These are phyloP conservation scores for Echinops telfairi DNA, from an alignment of 2,113 vertebrate genomes.

Conservation along the genomic window DNA sequence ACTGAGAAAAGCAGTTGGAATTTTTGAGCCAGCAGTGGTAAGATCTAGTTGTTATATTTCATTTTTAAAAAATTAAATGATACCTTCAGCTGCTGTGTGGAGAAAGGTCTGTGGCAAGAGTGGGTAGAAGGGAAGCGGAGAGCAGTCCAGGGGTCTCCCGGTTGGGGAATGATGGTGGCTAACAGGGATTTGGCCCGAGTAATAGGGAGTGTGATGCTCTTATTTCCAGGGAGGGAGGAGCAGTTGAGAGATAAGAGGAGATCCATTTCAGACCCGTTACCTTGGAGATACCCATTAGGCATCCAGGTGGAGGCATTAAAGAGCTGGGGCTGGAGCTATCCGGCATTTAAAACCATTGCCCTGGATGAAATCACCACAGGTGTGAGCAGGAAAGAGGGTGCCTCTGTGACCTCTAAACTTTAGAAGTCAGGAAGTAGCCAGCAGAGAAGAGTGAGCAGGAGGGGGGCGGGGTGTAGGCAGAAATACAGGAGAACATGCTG, in stretches of 20 bases:
- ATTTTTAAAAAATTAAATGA: background rate
- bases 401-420: background rate
- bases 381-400: background rate
- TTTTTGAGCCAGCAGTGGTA: background rate
- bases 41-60: background rate
- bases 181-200: background rate
- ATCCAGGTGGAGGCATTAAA: slow-evolving; percentile 11
- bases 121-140: background rate
- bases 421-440: background rate
- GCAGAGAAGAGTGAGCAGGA: background rate
- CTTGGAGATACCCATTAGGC: slow-evolving; percentile 11
- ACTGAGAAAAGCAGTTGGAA: background rate
- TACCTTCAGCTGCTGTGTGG: background rate
- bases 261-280: background rate
- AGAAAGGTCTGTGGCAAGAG: background rate
- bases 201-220: fast-evolving
- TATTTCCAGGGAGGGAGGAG: background rate
- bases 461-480: background rate
- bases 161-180: too few species aligned
- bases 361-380: background rate
- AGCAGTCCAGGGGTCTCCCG: background rate
- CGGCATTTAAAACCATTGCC: background rate
- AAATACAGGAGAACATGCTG: background rate
- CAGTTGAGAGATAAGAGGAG: background rate
- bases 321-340: background rate